Evolutionary conservation across 2,888 invertebrate species (phyloP).

Genomic region (Lithosia quadra): DNA sequence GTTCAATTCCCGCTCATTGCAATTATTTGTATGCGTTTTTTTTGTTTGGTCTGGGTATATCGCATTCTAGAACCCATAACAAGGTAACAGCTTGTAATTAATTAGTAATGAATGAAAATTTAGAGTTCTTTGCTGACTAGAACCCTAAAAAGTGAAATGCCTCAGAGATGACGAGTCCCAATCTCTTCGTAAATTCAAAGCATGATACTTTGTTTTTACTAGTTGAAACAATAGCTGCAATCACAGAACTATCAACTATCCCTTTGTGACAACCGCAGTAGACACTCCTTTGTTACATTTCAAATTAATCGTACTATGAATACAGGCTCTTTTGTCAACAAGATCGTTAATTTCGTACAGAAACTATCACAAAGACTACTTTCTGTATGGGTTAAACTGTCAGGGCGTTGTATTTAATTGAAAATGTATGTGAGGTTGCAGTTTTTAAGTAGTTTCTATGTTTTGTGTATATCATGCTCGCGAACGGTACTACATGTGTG

Average conservation of each 20-base stretch:
- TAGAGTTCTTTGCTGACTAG: no score
- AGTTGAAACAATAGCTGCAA: constrained; percentile 3
- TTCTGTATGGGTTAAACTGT: not conserved
- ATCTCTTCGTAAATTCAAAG: not conserved
- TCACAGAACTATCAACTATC: constrained; percentile 12
- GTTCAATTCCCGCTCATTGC: no score
- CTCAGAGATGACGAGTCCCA: not conserved
- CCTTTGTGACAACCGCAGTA: constrained; percentile 9
- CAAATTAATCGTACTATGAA: constrained; percentile 14
- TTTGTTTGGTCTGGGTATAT: no score
- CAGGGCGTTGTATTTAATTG: not conserved
- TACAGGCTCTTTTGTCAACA: constrained; percentile 9
- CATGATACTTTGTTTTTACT: not conserved
- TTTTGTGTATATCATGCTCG: not conserved
- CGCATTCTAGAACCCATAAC: no score
- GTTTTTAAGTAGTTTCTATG: not conserved
- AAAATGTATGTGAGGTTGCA: not conserved
- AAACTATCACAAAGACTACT: constrained; percentile 1
- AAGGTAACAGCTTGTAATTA: no score
- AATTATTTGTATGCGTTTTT: no score
- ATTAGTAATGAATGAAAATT: no score
- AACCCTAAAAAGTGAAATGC: no score
- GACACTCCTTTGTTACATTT: constrained; percentile 8
- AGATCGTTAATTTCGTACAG: constrained; percentile 9
- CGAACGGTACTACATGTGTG: not conserved